Percentiles rank a stretch among this genome's conserved stretches.
phyloP scores from a whole-genome alignment of 30 jellyfish, hydroid and myxozoan species.

The Turritopsis rubra region DNA sequence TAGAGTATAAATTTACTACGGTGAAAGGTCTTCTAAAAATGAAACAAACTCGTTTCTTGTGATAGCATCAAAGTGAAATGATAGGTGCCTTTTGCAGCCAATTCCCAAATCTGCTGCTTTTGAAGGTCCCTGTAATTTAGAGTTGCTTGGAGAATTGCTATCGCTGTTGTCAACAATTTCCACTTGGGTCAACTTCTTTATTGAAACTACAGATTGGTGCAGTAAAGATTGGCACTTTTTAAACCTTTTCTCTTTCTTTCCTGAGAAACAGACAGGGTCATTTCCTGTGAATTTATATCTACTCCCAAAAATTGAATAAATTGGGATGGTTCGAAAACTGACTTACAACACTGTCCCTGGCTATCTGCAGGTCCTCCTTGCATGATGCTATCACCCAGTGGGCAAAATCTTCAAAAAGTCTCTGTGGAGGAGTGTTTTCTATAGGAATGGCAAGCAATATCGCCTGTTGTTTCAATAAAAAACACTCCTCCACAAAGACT shows the following conservation, averaged over 20 bases:
- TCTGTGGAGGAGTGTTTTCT: not conserved
- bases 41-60: too few species aligned
- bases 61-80: not conserved
- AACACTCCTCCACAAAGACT: not conserved
- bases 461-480: too few species aligned
- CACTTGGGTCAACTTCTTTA: constrained; percentile 8
- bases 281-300: not conserved
- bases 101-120: constrained; percentile 1
- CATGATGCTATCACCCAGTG: not conserved
- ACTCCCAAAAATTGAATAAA: not conserved
- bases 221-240: not conserved
- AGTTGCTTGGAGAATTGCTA: constrained; percentile 8
- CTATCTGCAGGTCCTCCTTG: not conserved
- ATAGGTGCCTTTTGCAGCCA: not conserved
- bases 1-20: too few species aligned
- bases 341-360: not conserved
- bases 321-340: constrained; percentile 13
- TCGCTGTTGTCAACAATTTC: not conserved
- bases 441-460: not conserved
- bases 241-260: not conserved
- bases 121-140: not conserved
- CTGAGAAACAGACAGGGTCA: not conserved
- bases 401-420: not conserved
- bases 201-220: not conserved
- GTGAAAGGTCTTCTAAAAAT: too few species aligned